phyloP scores from a whole-genome alignment of 2,888 invertebrate species.

The Papilio elwesi region DNA sequence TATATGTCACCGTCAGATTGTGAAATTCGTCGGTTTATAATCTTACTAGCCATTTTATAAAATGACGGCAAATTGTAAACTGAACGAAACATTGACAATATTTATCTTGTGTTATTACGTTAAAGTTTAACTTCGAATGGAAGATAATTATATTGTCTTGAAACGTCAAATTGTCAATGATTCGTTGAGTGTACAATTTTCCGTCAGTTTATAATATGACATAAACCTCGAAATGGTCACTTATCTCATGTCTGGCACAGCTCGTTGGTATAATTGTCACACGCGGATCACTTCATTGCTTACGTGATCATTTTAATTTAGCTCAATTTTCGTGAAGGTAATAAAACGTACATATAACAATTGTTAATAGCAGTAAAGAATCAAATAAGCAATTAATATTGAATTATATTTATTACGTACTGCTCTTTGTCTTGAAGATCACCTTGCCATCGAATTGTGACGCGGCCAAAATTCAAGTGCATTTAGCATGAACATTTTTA shows the following conservation, averaged over 20 bases:
- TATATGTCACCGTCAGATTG: too few species aligned
- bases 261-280: background rate
- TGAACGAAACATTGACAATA: too few species aligned
- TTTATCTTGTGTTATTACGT: too few species aligned
- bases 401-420: background rate
- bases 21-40: too few species aligned
- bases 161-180: too few species aligned
- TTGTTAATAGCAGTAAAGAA: background rate
- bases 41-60: too few species aligned
- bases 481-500: too few species aligned
- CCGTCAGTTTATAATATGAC: background rate
- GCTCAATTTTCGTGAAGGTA: constrained; percentile 56
- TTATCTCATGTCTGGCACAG: background rate
- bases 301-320: constrained; percentile 57
- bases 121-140: too few species aligned
- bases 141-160: too few species aligned
- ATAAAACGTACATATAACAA: constrained; percentile 45
- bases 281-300: constrained; percentile 45
- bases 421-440: background rate
- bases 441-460: background rate
- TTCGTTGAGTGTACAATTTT: background rate
- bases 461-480: too few species aligned
- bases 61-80: too few species aligned
- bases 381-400: background rate
- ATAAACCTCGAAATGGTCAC: background rate